These are phyloP conservation scores for Cephus runcator DNA, from an alignment of 2,888 invertebrate species.

Conservation along the genomic window DNA sequence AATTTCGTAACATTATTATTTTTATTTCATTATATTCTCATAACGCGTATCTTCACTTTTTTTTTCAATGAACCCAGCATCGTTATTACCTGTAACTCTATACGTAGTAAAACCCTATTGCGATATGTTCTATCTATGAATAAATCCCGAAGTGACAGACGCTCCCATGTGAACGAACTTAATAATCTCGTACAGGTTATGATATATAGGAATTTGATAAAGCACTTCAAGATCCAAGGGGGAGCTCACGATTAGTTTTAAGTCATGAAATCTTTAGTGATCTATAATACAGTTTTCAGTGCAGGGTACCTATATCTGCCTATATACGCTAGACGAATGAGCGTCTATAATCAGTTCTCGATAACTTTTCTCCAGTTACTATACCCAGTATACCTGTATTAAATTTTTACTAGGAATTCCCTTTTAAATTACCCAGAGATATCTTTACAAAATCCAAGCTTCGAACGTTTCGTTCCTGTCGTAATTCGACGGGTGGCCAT, in stretches of 20 bases:
- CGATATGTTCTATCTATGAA: neutral
- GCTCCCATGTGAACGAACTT: neutral
- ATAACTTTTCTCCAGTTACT: neutral
- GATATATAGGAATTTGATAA: neutral
- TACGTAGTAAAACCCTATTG: neutral
- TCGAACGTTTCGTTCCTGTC: neutral
- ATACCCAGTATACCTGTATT: neutral
- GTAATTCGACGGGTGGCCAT: conserved; percentile 27
- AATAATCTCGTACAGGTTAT: neutral
- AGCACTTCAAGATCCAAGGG: neutral
- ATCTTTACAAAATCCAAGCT: conserved; percentile 35
- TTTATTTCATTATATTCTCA: too few species aligned
- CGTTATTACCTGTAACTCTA: too few species aligned
- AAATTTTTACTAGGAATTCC: neutral
- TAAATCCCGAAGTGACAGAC: neutral
- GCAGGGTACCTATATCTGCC: neutral
- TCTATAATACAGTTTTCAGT: neutral
- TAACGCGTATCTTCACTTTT: neutral
- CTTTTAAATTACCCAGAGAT: conserved; percentile 25
- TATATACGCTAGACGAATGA: neutral
- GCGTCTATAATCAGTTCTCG: neutral
- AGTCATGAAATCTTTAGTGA: neutral
- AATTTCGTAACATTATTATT: neutral
- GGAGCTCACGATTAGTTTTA: neutral
- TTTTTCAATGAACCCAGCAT: neutral